A percentile compares a stretch with the other conserved stretches of the same genome.
Evolutionary conservation across 2,888 invertebrate genomes (phyloP).

Genomic region (Erannis defoliaria): DNA sequence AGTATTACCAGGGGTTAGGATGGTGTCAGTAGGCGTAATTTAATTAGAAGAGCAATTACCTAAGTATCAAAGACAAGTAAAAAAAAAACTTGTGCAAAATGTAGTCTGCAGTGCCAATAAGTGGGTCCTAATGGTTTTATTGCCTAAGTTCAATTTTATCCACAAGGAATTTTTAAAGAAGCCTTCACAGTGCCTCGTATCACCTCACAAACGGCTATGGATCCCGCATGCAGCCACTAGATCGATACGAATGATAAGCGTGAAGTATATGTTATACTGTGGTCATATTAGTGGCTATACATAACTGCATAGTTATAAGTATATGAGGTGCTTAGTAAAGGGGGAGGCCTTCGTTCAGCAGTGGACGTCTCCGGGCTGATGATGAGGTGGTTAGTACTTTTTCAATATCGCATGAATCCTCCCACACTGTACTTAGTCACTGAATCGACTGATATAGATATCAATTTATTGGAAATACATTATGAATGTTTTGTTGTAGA

Average conservation of each 20-base stretch:
- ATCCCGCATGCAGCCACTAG: background rate
- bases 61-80: no score
- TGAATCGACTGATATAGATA: slow-evolving; percentile 7
- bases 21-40: no score
- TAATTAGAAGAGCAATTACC: no score
- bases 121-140: no score
- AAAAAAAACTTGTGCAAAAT: no score
- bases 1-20: no score
- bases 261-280: background rate
- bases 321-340: background rate
- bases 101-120: no score
- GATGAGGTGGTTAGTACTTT: background rate
- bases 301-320: background rate
- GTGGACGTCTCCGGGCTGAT: no score
- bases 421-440: background rate
- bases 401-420: background rate
- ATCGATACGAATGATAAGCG: slow-evolving; percentile 4
- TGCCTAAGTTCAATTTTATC: background rate
- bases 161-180: background rate
- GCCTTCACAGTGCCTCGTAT: background rate
- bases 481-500: background rate
- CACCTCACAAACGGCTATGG: background rate
- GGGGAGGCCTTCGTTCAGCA: no score
- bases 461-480: background rate
- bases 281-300: background rate